Evolutionary conservation across 64 coral and sea anemone species (phyloP).

Genomic region (Stichodactyla mertensii): DNA sequence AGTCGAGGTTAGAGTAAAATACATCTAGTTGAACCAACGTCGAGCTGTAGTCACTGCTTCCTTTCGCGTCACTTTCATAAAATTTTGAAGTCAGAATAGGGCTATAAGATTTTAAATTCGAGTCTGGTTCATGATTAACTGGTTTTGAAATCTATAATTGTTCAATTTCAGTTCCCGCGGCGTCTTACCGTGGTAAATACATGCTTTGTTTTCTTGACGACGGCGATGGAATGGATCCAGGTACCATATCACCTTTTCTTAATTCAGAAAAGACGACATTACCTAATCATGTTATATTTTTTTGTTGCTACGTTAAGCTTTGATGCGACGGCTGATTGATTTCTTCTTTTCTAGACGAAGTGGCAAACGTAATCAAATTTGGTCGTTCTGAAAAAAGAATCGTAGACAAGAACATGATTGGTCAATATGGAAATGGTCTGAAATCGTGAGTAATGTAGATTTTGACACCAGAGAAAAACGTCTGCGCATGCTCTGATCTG

Average conservation of each 20-base stretch:
- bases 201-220: slow-evolving; percentile 90
- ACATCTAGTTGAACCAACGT: no score
- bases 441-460: slow-evolving; percentile 76
- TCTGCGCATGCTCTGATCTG: no score
- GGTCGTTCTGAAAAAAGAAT: slow-evolving; percentile 83
- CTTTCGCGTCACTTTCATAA: no score
- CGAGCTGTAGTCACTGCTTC: no score
- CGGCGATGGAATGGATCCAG: slow-evolving; percentile 97
- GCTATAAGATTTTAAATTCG: no score
- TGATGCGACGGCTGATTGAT: not conserved
- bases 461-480: no score
- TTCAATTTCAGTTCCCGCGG: slow-evolving; percentile 49
- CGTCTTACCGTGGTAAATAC: slow-evolving; percentile 77
- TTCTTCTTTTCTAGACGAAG: slow-evolving; percentile 60
- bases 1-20: no score
- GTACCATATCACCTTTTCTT: slow-evolving; percentile 17
- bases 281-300: no score
- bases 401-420: slow-evolving; percentile 91
- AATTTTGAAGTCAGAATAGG: no score
- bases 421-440: slow-evolving; percentile 95
- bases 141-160: not conserved
- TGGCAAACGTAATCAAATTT: slow-evolving; percentile 88
- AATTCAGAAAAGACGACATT: no score
- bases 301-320: no score
- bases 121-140: no score